Evolutionary conservation across 2,797 vertebrate species (phyloP).

Genomic region (Euthynnus affinis): DNA sequence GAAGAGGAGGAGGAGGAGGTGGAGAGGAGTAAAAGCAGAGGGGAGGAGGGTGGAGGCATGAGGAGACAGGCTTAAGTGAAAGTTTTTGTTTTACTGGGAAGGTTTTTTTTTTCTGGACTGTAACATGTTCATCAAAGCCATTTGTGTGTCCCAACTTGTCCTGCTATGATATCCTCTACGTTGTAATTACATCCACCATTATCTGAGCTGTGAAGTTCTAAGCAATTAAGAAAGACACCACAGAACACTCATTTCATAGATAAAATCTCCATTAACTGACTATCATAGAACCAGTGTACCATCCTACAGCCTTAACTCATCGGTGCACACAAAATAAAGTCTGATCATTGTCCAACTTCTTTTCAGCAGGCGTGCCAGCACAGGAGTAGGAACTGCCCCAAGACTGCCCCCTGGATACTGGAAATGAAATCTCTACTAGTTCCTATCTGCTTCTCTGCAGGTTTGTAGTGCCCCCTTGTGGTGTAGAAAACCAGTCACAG

Average conservation of each 20-base stretch:
- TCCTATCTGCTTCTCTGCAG: background rate
- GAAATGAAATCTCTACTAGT: background rate
- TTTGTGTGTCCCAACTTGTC: conserved; percentile 8
- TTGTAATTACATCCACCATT: background rate
- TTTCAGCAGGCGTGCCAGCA: background rate
- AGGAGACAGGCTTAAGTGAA: conserved; percentile 9
- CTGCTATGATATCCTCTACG: background rate
- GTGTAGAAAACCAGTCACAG: background rate
- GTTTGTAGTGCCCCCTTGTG: conserved; percentile 41
- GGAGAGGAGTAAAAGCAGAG: conserved; percentile 8
- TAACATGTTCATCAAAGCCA: conserved; percentile 7
- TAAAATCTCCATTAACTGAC: background rate
- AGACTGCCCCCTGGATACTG: conserved; percentile 46
- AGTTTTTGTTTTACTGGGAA: conserved; percentile 7
- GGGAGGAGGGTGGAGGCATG: background rate
- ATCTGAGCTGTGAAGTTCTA: background rate
- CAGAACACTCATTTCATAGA: background rate
- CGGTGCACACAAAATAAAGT: conserved; percentile 10
- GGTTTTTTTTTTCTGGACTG: background rate
- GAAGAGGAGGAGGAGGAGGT: conserved; percentile 12
- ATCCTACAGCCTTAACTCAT: background rate
- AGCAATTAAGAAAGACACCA: background rate
- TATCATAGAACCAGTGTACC: background rate
- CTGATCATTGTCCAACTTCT: background rate
- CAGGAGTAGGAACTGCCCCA: background rate